A percentile compares a stretch with the other conserved stretches of the same genome.
phyloP scores from a whole-genome alignment of 92 coral and sea anemone species.

The Virgularia gustaviana region DNA sequence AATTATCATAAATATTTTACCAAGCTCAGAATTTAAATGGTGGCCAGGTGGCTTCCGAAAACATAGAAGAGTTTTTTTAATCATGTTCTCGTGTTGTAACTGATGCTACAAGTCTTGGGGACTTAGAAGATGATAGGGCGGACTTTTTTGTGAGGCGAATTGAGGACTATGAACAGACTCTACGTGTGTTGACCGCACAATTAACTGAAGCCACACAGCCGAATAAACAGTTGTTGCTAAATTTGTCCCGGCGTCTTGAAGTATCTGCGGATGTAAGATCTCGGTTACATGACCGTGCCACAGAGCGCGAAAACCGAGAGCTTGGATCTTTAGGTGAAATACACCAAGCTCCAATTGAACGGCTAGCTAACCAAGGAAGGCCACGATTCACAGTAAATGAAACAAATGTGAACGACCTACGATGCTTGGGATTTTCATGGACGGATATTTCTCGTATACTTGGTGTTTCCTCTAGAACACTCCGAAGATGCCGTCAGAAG shows the following conservation, averaged over 20 bases:
- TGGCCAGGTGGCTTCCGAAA: constrained; percentile 13
- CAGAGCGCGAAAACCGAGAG: constrained; percentile 6
- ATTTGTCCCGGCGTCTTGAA: background rate
- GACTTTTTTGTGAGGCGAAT: constrained; percentile 4
- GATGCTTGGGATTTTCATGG: constrained; percentile 14
- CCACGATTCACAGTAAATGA: constrained; percentile 16
- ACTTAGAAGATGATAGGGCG: constrained; percentile 26
- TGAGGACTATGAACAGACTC: constrained; percentile 13
- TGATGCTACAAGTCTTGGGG: constrained; percentile 1
- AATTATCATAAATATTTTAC: too few relatives aligned
- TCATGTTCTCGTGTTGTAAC: background rate
- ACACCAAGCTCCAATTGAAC: constrained; percentile 7
- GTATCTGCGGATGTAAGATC: background rate
- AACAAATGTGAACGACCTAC: background rate
- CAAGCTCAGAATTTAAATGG: background rate
- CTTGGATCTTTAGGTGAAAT: background rate
- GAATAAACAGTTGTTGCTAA: background rate
- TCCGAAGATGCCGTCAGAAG: constrained; percentile 13
- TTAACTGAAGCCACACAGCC: constrained; percentile 3
- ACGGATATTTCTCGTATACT: constrained; percentile 1
- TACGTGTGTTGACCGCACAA: constrained; percentile 1
- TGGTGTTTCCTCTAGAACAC: constrained; percentile 25
- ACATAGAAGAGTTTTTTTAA: constrained; percentile 22
- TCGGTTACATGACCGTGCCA: background rate
- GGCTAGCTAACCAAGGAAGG: constrained; percentile 3